Evolutionary conservation across 2,888 invertebrate species (phyloP).

Genomic region (Synanthedon vespiformis): DNA sequence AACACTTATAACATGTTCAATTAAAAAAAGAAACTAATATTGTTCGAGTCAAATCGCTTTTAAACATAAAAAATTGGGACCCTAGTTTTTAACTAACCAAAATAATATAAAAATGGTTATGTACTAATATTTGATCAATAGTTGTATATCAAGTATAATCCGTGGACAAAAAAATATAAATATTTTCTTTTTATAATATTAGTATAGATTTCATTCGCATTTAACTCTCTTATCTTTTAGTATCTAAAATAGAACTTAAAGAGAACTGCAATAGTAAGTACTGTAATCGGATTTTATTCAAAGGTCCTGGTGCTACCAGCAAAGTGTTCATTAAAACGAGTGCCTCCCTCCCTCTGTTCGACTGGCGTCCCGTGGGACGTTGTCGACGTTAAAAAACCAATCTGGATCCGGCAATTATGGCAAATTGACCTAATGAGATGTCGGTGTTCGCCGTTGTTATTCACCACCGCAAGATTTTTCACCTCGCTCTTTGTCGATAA

Average conservation of each 20-base stretch:
- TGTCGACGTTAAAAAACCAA: conserved; percentile 65
- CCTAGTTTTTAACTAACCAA: no score
- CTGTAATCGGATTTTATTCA: conserved; percentile 9
- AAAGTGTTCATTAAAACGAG: conserved; percentile 55
- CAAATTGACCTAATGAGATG: conserved; percentile 58
- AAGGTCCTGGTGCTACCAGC: conserved; percentile 16
- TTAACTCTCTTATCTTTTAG: no score
- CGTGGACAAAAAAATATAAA: no score
- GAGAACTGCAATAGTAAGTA: conserved; percentile 5
- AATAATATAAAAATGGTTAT: no score
- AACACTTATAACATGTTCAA: no score
- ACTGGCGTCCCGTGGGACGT: conserved; percentile 31
- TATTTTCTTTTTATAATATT: no score
- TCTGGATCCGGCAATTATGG: conserved; percentile 61
- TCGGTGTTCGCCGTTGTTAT: conserved; percentile 15
- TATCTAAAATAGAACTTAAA: conserved; percentile 1
- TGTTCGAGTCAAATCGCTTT: no score
- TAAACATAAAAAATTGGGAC: no score
- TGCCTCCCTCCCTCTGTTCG: conserved; percentile 19
- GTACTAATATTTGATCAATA: no score
- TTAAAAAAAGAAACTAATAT: no score
- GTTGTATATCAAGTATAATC: no score
- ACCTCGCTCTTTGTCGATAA: conserved; percentile 15
- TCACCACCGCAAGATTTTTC: conserved; percentile 36
- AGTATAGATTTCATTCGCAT: no score